Evolutionary conservation across 2,888 invertebrate species (phyloP).

Genomic region (Toxonevra muliebris): DNA sequence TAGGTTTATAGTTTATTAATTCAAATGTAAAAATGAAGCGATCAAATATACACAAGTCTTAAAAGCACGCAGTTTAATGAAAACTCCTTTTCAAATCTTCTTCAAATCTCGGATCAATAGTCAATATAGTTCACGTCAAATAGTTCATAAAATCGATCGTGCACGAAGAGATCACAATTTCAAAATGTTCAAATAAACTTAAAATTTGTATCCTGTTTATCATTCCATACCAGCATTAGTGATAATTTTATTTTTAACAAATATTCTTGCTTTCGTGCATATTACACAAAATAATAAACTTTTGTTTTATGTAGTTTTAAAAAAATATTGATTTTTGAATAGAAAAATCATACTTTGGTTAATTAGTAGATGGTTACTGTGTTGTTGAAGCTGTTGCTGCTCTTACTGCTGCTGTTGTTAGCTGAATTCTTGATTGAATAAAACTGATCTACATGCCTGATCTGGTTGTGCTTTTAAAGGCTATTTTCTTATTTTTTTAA

Average conservation of each 20-base stretch:
- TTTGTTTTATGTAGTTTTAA: too few species aligned
- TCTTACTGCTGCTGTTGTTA: conserved; percentile 21
- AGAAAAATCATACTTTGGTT: too few species aligned
- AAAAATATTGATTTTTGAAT: too few species aligned
- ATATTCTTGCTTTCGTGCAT: too few species aligned
- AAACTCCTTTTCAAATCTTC: neutral
- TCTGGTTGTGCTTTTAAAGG: conserved; percentile 60
- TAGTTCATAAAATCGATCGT: too few species aligned
- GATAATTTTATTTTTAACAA: conserved; percentile 10
- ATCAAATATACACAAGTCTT: too few species aligned
- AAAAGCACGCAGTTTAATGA: too few species aligned
- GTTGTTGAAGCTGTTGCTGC: conserved; percentile 34
- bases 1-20: neutral
- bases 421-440: conserved; percentile 51
- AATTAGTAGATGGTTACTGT: conserved; percentile 20
- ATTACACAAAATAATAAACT: too few species aligned
- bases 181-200: conserved; percentile 48
- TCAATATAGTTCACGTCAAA: too few species aligned
- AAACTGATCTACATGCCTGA: conserved; percentile 58
- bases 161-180: neutral
- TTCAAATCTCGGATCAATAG: too few species aligned
- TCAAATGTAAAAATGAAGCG: too few species aligned
- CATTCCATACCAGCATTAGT: conserved; percentile 55
- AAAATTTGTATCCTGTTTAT: conserved; percentile 54
- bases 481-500: conserved; percentile 10